These are phyloP conservation scores for Pampus argenteus DNA, from an alignment of 2,797 vertebrate genomes.

Conservation along the genomic window DNA sequence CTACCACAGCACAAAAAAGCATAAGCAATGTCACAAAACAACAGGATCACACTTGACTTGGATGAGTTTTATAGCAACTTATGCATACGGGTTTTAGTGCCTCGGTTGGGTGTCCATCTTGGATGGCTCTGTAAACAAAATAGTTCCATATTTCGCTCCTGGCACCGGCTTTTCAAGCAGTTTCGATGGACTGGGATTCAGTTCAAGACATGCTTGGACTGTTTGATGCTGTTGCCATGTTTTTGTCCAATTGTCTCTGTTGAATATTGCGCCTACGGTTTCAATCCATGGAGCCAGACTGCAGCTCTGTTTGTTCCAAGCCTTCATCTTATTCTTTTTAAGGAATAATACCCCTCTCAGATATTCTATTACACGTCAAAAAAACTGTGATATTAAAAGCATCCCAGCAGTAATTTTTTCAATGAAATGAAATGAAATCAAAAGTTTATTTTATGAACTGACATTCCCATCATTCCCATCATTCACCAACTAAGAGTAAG, in stretches of 20 bases:
- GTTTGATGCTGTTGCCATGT: slow-evolving; percentile 67
- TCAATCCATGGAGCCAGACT: slow-evolving; percentile 62
- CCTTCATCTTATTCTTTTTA: slow-evolving; percentile 52
- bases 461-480: too few species aligned
- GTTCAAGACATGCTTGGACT: slow-evolving; percentile 35
- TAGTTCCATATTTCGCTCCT: slow-evolving; percentile 58
- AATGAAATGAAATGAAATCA: slow-evolving; percentile 14
- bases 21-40: slow-evolving; percentile 10
- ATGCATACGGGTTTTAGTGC: background rate
- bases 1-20: background rate
- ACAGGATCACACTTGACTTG: slow-evolving; percentile 1
- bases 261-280: slow-evolving; percentile 59
- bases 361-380: slow-evolving; percentile 26
- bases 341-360: slow-evolving; percentile 6
- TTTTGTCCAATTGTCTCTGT: slow-evolving; percentile 46
- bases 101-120: slow-evolving; percentile 35
- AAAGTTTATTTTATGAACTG: too few species aligned
- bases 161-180: slow-evolving; percentile 34
- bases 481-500: too few species aligned
- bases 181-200: slow-evolving; percentile 35
- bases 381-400: slow-evolving; percentile 36
- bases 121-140: slow-evolving; percentile 51
- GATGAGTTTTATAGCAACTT: slow-evolving; percentile 19
- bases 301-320: slow-evolving; percentile 49
- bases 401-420: slow-evolving; percentile 16